Evolutionary conservation across 1,140 invertebrate genomes (phyloP), one percentile per base, ranked within the genome.

Genomic region (Agrypnia vestita): DNA sequence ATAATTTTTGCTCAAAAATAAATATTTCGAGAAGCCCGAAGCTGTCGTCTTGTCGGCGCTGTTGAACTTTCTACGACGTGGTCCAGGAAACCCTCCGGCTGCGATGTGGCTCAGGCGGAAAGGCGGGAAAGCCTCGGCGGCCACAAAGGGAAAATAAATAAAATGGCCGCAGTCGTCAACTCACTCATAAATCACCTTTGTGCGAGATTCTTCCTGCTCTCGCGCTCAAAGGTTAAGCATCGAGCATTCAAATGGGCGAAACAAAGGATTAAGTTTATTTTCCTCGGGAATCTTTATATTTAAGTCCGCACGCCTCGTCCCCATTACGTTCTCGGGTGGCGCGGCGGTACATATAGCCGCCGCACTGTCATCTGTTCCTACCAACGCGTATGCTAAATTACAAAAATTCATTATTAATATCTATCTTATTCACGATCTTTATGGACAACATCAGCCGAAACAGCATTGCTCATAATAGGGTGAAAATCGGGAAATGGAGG

Each of bases 141-240:
- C 17, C 67, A 71, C 67, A 71, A 71, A 71, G 67, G 7, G 67
- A 71, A 6, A n/a, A 47, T 9, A 49, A 71, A 71, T 49, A 51
- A 71, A 71, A 71, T 25, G 47, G 44, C 46, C 21, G 55, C 55
- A 59, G 17, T 59, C 55, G 44, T 71, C 67, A 71, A n/a, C 46
- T 49, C 67, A 47, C 67, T 71, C 46, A 25, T 71, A 71, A 71
- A 71, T 71, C 67, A 71, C 67, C 46, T 49, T 15, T 17, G 67
- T 25, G 67, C 6, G 67, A 49, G 17, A 49, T 25, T 71, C 47
- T 71, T 71, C 44, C 46, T 51, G n/a, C 0, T 0, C 6, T 19
- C 25, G 43, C 62, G 7, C 62, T 46, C 6, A 71, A 53, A 53
- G 44, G 67, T 64, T 64, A 64, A 19, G 13, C 61, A 43, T 64